Conservation (phyloP, 2,888 invertebrate species). For the Herminia tarsipennalis region DNA sequence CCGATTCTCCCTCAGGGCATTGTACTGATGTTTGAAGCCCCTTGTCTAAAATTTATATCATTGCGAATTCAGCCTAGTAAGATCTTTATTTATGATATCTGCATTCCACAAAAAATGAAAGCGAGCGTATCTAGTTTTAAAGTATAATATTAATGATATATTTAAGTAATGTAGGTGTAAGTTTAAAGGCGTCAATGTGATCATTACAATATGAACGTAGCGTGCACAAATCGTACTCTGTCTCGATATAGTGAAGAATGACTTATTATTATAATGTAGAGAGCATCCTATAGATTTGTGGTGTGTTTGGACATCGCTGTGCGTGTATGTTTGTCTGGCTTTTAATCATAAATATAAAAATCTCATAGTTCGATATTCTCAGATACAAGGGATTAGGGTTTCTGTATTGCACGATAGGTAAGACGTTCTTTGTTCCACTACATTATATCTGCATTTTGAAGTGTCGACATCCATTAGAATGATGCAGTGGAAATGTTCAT, state of each 20-base stretch:
- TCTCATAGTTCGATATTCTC: conserved; percentile 74
- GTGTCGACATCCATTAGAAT: conserved; percentile 45
- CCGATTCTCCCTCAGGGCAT: conserved; percentile 71
- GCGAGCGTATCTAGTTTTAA: conserved; percentile 74
- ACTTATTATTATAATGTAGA: conserved; percentile 68
- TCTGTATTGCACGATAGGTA: conserved; percentile 70
- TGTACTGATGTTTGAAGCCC: conserved; percentile 79
- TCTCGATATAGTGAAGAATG: conserved; percentile 68
- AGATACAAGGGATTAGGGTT: conserved; percentile 75
- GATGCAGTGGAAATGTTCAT: conserved; percentile 40
- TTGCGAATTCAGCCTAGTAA: conserved; percentile 67
- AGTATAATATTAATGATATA: conserved; percentile 61
- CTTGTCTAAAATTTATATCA: conserved; percentile 57
- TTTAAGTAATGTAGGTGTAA: conserved; percentile 69
- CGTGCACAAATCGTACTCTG: conserved; percentile 79
- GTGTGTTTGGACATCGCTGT: conserved; percentile 77
- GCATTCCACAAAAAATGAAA: conserved; percentile 81
- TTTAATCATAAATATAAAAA: conserved; percentile 70
- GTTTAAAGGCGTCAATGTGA: conserved; percentile 81
- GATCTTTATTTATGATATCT: conserved; percentile 76
- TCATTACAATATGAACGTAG: conserved; percentile 78
- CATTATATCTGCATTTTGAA: conserved; percentile 49
- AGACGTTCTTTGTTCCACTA: conserved; percentile 47
- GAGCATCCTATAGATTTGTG: conserved; percentile 76
- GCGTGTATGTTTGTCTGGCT: conserved; percentile 78